Evolutionary conservation across 2,797 vertebrate species (phyloP), one percentile per base, ranked within the genome.

Genomic region (Austrolebias charrua): DNA sequence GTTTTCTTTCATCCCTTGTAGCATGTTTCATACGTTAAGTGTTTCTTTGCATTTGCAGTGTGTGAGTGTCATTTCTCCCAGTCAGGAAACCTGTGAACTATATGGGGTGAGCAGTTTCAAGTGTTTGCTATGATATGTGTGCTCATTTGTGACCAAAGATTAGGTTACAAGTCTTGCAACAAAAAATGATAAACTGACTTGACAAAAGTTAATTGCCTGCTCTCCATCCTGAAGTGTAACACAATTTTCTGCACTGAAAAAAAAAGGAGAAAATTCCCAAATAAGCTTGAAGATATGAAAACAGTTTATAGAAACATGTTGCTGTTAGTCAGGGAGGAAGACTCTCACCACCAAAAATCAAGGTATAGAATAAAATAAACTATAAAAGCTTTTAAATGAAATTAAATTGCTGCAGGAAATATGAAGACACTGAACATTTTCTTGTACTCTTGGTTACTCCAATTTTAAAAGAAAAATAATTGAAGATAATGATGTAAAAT

Each of bases 121-220:
- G 85, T 89, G 90, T n/a, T n/a, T n/a, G n/a, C n/a, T n/a, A n/a
- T 90, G n/a, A n/a, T 85, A 70, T 87, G 89, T 87, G 89, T 91
- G n/a, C n/a, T n/a, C n/a, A n/a, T n/a, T n/a, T n/a, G n/a, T 91
- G 88, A 81, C 89, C 91, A 87, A 86, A 81, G 84, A 90, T 91
- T 84, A 59, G 73, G 83, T 92, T 92, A 78, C 89, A 3, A 16
- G 76, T 19, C 33, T 71, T 63, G 80, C 71, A 79, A 85, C 81
- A 71, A 38, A 86, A 89, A 81, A 74, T 46, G 54, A 81, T 84
- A 88, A 88, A 82, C 83, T 62, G 55, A 89, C 69, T 86, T 53
- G 60, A 74, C 82, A 78, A 79, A 79, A 81, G 78, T 65, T 79
- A 75, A 59, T 83, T 81, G n/a, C 69, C 80, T 72, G 59, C 69